Conservation (phyloP, 2,797 vertebrate species). For the Rachycentron canadum region DNA sequence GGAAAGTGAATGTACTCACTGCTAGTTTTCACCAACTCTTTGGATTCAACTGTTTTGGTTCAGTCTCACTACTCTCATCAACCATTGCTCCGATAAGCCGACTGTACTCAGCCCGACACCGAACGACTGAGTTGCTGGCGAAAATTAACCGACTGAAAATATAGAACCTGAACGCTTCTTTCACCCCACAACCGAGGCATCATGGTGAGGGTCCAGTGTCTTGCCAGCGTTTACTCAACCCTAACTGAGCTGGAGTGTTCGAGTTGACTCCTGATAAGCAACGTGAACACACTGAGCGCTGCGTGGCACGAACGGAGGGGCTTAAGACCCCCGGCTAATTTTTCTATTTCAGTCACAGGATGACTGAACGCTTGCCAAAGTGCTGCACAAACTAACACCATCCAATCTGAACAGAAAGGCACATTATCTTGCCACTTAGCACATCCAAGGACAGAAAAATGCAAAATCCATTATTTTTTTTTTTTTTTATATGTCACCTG, state of each 20-base stretch:
- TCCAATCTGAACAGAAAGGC: conserved; percentile 33
- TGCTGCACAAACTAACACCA: conserved; percentile 35
- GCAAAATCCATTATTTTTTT: conserved; percentile 7
- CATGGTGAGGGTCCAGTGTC: conserved; percentile 22
- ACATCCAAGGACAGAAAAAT: conserved; percentile 18
- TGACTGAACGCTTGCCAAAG: conserved; percentile 54
- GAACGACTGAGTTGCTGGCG: no score
- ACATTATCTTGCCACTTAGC: conserved; percentile 42
- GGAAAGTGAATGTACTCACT: no score
- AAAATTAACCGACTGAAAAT: no score
- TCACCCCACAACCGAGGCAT: conserved; percentile 13
- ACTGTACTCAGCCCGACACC: background rate
- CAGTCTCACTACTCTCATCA: no score
- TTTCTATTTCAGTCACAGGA: conserved; percentile 65
- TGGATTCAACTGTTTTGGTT: no score
- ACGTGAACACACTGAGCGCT: conserved; percentile 41
- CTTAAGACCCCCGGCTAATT: conserved; percentile 66
- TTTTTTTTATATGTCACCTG: background rate
- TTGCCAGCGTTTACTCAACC: conserved; percentile 38
- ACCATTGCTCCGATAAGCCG: background rate
- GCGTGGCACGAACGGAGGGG: conserved; percentile 38
- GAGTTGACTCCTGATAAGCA: conserved; percentile 57
- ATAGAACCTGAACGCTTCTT: background rate
- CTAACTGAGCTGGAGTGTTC: conserved; percentile 25
- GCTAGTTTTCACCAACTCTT: background rate